These are phyloP conservation scores for Lithophane semibrunnea DNA, from an alignment of 2,888 invertebrate species.

Conservation along the genomic window DNA sequence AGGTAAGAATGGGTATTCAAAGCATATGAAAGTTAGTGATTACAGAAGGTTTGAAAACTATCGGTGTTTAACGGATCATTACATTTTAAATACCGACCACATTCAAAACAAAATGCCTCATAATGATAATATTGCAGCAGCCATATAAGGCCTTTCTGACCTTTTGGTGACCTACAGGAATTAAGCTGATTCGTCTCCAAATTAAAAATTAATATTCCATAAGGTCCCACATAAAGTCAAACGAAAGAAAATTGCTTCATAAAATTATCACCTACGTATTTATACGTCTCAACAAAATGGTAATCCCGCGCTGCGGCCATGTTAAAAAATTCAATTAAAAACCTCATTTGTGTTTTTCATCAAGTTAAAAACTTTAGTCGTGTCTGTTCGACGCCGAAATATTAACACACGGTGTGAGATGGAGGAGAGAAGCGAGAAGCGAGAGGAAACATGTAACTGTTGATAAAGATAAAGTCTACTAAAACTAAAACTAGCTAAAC, in stretches of 20 bases:
- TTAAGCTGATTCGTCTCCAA: background rate
- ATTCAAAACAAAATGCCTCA: background rate
- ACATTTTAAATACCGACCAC: background rate
- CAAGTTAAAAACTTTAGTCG: conserved; percentile 80
- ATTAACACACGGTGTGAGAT: conserved; percentile 68
- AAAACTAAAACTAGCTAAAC: background rate
- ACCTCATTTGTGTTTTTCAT: conserved; percentile 82
- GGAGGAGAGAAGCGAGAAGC: conserved; percentile 29
- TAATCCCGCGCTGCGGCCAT: conserved; percentile 52
- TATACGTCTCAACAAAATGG: conserved; percentile 70
- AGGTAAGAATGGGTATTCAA: too few relatives aligned
- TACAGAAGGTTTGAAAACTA: background rate
- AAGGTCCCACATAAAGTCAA: conserved; percentile 29
- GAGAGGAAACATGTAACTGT: background rate
- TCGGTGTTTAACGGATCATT: background rate
- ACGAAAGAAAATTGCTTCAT: conserved; percentile 50
- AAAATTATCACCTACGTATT: conserved; percentile 68
- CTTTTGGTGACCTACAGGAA: too few relatives aligned
- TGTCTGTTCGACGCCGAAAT: conserved; percentile 74
- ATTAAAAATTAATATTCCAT: conserved; percentile 49
- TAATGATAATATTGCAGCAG: background rate
- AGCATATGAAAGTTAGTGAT: background rate
- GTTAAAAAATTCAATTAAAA: conserved; percentile 82
- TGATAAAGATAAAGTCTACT: background rate
- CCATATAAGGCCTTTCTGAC: background rate